phyloP scores from a whole-genome alignment of 2,888 invertebrate species.

The Xestobium rufovillosum region DNA sequence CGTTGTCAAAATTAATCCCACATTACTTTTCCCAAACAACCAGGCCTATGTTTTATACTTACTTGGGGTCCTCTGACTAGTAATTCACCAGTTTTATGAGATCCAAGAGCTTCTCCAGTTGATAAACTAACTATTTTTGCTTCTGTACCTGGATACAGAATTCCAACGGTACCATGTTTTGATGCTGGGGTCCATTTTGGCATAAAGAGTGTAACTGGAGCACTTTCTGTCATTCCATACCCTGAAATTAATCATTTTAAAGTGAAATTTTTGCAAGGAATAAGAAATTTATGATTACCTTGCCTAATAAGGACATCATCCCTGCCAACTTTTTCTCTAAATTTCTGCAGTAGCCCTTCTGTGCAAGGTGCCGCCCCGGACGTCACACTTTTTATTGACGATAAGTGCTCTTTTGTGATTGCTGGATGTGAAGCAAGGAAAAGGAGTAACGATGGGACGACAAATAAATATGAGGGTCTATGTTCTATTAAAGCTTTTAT shows the following conservation, averaged over 20 bases:
- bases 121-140: slow-evolving; percentile 55
- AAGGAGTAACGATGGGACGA: slow-evolving; percentile 70
- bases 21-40: too few relatives aligned
- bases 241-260: slow-evolving; percentile 40
- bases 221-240: slow-evolving; percentile 63
- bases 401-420: slow-evolving; percentile 59
- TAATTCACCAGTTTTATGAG: slow-evolving; percentile 64
- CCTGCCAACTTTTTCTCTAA: slow-evolving; percentile 49
- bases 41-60: too few relatives aligned
- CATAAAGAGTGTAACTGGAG: slow-evolving; percentile 57
- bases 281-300: slow-evolving; percentile 28
- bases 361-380: slow-evolving; percentile 70
- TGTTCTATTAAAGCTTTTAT: slow-evolving; percentile 55
- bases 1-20: too few relatives aligned
- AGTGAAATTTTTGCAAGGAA: background rate
- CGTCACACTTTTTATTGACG: slow-evolving; percentile 55
- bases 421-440: slow-evolving; percentile 67
- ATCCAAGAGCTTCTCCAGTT: slow-evolving; percentile 50
- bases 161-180: slow-evolving; percentile 63
- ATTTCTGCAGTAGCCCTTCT: slow-evolving; percentile 55
- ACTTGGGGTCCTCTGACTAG: slow-evolving; percentile 68
- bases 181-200: slow-evolving; percentile 50
- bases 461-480: slow-evolving; percentile 55
- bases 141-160: slow-evolving; percentile 58
- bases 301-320: slow-evolving; percentile 37